Percentiles rank a stretch among this genome's conserved stretches.
phyloP scores from a whole-genome alignment of 2,113 vertebrate genomes.

The Lathamus discolor region DNA sequence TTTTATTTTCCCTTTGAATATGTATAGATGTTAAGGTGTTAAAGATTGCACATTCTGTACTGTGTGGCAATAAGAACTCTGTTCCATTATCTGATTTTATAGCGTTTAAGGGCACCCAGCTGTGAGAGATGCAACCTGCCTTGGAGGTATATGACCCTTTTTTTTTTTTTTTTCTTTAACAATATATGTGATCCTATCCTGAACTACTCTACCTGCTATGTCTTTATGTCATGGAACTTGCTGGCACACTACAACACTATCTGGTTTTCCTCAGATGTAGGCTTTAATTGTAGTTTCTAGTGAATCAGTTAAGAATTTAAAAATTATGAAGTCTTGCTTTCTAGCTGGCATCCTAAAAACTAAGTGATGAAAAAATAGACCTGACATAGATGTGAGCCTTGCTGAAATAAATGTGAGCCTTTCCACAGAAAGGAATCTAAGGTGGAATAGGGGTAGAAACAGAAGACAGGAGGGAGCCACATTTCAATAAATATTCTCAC shows the following conservation, averaged over 20 bases:
- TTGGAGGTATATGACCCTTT: not conserved
- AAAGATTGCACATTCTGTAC: not conserved
- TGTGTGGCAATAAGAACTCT: not conserved
- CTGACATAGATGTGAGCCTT: not conserved
- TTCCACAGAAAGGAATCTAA: not conserved
- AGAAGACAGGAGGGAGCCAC: not conserved
- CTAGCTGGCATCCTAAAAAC: not conserved
- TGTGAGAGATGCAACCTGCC: not conserved
- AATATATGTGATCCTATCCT: not conserved
- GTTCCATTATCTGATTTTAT: not conserved
- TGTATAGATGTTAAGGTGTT: not conserved
- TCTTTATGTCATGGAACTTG: not conserved
- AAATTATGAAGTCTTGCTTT: not conserved
- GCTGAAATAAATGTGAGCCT: not conserved
- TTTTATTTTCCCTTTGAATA: not conserved
- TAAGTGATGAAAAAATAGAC: not conserved
- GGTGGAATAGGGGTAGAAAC: not conserved
- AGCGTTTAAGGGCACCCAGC: not conserved
- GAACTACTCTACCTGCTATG: not conserved
- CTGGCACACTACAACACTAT: not conserved
- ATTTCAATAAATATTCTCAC: not conserved
- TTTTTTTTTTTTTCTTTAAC: not conserved
- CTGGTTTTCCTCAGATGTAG: not conserved
- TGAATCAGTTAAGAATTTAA: not conserved
- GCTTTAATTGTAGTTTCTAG: not conserved